Conservation (phyloP, 1,140 invertebrate species). For the Drosophila kurseongensis region DNA sequence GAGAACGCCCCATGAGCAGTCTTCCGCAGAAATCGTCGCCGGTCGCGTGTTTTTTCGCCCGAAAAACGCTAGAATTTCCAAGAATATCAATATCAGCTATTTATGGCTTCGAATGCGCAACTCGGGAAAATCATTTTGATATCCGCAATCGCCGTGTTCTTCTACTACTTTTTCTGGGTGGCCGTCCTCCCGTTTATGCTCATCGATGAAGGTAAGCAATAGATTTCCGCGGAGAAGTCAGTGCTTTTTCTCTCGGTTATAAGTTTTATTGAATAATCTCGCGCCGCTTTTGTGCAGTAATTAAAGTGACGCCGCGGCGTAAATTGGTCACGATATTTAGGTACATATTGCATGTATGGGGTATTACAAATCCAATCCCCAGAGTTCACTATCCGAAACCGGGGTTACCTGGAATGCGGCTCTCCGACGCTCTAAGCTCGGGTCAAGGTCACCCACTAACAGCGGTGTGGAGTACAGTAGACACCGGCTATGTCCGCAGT, state of each 20-base stretch:
- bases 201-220: slow-evolving; percentile 83
- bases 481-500: not conserved
- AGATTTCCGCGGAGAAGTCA: slow-evolving; percentile 2
- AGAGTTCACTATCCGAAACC: slow-evolving; percentile 2
- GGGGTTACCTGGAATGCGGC: slow-evolving; percentile 40
- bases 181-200: slow-evolving; percentile 89
- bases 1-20: slow-evolving; percentile 18
- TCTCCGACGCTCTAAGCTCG: slow-evolving; percentile 17
- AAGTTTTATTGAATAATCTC: slow-evolving; percentile 74
- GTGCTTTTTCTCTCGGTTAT: slow-evolving; percentile 15
- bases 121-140: slow-evolving; percentile 87
- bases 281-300: slow-evolving; percentile 74
- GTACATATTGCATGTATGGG: not conserved
- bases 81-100: slow-evolving; percentile 55
- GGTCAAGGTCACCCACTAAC: slow-evolving; percentile 40
- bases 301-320: slow-evolving; percentile 59
- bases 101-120: slow-evolving; percentile 84
- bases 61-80: slow-evolving; percentile 18
- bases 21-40: slow-evolving; percentile 21
- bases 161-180: slow-evolving; percentile 89
- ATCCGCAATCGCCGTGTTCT: slow-evolving; percentile 86
- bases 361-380: not conserved
- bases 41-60: slow-evolving; percentile 7
- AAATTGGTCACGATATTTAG: slow-evolving; percentile 41
- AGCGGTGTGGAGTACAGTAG: slow-evolving; percentile 23